These are phyloP conservation scores for Sussaba pulchella DNA, from an alignment of 2,888 invertebrate genomes.

Conservation along the genomic window DNA sequence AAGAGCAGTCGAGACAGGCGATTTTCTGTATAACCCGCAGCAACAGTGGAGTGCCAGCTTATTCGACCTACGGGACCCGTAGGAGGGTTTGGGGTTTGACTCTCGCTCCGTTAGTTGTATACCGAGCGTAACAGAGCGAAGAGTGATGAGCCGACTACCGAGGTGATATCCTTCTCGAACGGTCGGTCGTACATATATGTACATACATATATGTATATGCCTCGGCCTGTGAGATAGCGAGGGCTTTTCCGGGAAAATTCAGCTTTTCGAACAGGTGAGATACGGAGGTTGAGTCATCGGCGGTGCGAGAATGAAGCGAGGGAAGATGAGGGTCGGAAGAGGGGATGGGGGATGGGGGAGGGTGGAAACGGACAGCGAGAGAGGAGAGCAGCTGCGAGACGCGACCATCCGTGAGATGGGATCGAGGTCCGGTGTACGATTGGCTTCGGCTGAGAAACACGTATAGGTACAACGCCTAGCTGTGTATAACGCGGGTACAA, in stretches of 20 bases:
- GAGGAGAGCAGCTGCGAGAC: conserved; percentile 65
- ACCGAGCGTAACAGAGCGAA: conserved; percentile 44
- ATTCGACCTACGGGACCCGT: conserved; percentile 35
- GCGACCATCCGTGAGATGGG: conserved; percentile 67
- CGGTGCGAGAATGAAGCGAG: background rate
- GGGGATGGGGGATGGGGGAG: background rate
- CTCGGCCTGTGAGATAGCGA: no score
- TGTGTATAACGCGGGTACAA: conserved; percentile 17
- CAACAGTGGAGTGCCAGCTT: conserved; percentile 40
- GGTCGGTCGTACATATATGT: background rate
- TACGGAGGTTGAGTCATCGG: conserved; percentile 5
- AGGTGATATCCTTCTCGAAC: conserved; percentile 28
- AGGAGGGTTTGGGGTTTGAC: conserved; percentile 15
- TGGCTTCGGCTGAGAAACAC: conserved; percentile 65
- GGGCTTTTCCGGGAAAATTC: conserved; percentile 31
- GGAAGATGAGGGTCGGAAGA: conserved; percentile 5
- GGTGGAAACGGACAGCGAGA: conserved; percentile 45
- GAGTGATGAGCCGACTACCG: conserved; percentile 48
- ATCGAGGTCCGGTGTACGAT: conserved; percentile 54
- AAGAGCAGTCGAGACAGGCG: conserved; percentile 3
- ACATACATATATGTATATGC: background rate
- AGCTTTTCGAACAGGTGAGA: conserved; percentile 50
- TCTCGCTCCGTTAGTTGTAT: conserved; percentile 45
- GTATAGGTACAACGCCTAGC: conserved; percentile 26
- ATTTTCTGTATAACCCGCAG: conserved; percentile 5